Evolutionary conservation across 2,888 invertebrate genomes (phyloP).

Genomic region (Eucera pruinosa): DNA sequence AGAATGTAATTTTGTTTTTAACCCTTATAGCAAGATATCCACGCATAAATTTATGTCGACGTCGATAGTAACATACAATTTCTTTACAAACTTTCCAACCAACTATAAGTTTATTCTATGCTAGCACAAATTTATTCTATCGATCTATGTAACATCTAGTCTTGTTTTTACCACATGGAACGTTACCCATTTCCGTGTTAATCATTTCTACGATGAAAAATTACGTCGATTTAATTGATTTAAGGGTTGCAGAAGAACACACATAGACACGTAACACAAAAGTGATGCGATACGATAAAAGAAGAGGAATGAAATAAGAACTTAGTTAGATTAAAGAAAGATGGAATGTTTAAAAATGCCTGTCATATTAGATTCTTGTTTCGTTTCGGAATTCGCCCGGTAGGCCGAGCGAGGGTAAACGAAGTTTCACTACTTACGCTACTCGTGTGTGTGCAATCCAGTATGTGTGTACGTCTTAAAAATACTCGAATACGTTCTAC

Average conservation of each 20-base stretch:
- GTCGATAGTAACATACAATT: too few species aligned
- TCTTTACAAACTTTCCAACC: background rate
- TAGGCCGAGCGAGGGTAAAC: constrained; percentile 53
- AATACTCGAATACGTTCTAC: constrained; percentile 71
- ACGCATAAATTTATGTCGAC: too few species aligned
- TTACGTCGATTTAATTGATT: background rate
- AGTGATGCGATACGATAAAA: constrained; percentile 25
- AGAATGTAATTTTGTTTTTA: too few species aligned
- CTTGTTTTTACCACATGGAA: background rate
- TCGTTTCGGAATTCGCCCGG: constrained; percentile 29
- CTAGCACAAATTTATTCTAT: background rate
- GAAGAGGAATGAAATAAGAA: background rate
- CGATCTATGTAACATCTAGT: background rate
- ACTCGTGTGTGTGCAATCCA: constrained; percentile 64
- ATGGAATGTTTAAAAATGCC: constrained; percentile 5
- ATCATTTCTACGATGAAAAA: background rate
- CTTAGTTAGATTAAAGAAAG: background rate
- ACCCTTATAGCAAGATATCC: too few species aligned
- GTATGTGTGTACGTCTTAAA: constrained; percentile 70
- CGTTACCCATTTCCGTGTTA: background rate
- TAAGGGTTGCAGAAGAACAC: constrained; percentile 8
- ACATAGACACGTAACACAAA: constrained; percentile 22
- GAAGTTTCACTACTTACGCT: constrained; percentile 63
- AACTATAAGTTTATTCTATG: background rate
- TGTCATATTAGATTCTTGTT: constrained; percentile 10